A percentile compares a stretch with the other conserved stretches of the same genome.
phyloP scores from a whole-genome alignment of 2,113 vertebrate species.

The Centrocercus urophasianus region DNA sequence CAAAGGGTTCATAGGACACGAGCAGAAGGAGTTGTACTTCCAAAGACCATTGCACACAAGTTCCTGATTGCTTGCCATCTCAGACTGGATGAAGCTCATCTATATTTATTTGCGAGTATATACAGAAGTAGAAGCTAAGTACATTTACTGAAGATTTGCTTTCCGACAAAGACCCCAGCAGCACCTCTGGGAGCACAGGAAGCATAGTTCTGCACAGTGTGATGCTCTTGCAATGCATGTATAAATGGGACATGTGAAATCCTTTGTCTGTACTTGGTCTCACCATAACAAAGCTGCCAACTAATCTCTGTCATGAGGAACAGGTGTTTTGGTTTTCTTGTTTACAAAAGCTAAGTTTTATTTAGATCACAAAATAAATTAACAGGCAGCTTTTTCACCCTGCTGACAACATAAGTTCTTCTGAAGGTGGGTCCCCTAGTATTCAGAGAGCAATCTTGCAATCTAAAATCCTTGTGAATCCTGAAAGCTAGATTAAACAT shows the following conservation, averaged over 20 bases:
- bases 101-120: neutral
- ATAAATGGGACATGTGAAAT: neutral
- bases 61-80: neutral
- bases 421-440: neutral
- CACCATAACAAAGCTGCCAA: neutral
- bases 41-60: neutral
- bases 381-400: neutral
- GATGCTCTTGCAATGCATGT: neutral
- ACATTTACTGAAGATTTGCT: neutral
- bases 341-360: neutral
- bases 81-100: neutral
- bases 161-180: neutral
- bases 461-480: neutral
- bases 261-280: neutral
- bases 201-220: neutral
- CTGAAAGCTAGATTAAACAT: neutral
- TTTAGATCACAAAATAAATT: neutral
- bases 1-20: too few relatives aligned
- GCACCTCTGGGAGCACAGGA: neutral
- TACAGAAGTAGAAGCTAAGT: neutral
- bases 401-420: neutral
- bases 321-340: neutral
- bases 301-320: fast-evolving
- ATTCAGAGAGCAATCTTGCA: neutral
- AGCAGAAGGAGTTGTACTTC: neutral